These are phyloP conservation scores for Sebastes schlegelii DNA, from an alignment of 2,113 vertebrate species.

Conservation along the genomic window DNA sequence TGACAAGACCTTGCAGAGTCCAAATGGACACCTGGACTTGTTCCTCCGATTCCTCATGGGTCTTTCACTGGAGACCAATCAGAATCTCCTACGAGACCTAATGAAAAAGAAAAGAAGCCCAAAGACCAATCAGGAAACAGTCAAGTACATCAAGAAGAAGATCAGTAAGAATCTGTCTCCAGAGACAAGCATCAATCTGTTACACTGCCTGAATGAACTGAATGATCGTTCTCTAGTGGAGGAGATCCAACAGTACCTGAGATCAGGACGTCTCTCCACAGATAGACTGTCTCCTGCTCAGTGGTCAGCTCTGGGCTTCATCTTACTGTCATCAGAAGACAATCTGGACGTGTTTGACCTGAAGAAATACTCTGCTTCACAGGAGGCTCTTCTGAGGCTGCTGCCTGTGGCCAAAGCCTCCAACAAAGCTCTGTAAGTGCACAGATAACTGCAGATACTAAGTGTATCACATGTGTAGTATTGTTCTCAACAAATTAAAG, in stretches of 20 bases:
- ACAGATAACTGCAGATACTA: background rate
- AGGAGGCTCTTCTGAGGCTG: conserved; percentile 30
- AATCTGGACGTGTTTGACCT: conserved; percentile 29
- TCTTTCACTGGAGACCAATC: too few relatives aligned
- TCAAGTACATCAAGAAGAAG: too few relatives aligned
- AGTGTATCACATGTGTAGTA: background rate
- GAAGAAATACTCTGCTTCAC: conserved; percentile 14
- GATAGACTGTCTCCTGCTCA: conserved; percentile 30
- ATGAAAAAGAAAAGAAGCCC: too few relatives aligned
- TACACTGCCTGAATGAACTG: too few relatives aligned
- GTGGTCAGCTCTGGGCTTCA: conserved; percentile 47
- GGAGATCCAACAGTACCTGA: conserved; percentile 29
- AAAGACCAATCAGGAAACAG: too few relatives aligned
- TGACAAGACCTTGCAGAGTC: conserved; percentile 17
- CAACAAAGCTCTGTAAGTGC: conserved; percentile 42
- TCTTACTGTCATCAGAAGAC: conserved; percentile 36
- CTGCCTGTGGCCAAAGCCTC: conserved; percentile 27
- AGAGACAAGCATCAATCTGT: too few relatives aligned
- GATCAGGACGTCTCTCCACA: conserved; percentile 30
- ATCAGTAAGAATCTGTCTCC: too few relatives aligned
- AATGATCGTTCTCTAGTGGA: too few relatives aligned
- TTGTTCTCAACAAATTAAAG: background rate
- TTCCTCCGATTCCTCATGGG: too few relatives aligned
- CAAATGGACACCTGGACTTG: conserved; percentile 27
- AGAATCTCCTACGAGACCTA: too few relatives aligned